Evolutionary conservation across 35 echinoderm and acorn worm species (phyloP).

Genomic region (Heliocidaris tuberculata): DNA sequence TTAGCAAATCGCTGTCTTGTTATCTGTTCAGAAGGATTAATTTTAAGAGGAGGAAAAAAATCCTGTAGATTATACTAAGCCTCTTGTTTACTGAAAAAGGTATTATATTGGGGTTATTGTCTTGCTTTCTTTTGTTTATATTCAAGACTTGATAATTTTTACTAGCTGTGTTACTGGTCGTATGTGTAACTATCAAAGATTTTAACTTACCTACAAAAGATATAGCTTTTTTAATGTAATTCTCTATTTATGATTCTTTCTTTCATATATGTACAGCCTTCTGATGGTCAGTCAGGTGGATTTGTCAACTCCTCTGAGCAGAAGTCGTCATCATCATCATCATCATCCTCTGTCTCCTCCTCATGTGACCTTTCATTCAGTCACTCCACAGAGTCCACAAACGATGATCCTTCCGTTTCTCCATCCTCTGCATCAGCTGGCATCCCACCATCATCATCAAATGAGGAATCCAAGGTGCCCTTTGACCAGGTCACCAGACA

Average conservation of each 20-base stretch:
- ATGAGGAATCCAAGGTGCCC: background rate
- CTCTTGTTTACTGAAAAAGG: no score
- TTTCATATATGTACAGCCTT: background rate
- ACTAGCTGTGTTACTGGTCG: no score
- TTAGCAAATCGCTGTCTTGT: no score
- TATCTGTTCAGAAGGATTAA: no score
- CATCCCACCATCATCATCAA: background rate
- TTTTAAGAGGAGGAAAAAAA: no score
- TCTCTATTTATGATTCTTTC: background rate
- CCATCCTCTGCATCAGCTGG: background rate
- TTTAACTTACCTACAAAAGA: no score
- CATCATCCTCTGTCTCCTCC: background rate
- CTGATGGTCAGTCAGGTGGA: background rate
- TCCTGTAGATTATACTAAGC: no score
- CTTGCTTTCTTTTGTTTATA: no score
- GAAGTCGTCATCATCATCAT: background rate
- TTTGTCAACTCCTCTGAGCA: background rate
- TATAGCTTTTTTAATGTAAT: background rate
- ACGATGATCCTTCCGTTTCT: background rate
- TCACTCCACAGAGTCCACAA: constrained; percentile 24
- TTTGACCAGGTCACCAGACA: background rate
- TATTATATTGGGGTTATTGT: no score
- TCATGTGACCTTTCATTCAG: background rate
- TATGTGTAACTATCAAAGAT: no score
- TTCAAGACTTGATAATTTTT: no score